Evolutionary conservation across 2,797 vertebrate species (phyloP), one percentile per base, ranked within the genome.

Genomic region (Clarias pachynema): DNA sequence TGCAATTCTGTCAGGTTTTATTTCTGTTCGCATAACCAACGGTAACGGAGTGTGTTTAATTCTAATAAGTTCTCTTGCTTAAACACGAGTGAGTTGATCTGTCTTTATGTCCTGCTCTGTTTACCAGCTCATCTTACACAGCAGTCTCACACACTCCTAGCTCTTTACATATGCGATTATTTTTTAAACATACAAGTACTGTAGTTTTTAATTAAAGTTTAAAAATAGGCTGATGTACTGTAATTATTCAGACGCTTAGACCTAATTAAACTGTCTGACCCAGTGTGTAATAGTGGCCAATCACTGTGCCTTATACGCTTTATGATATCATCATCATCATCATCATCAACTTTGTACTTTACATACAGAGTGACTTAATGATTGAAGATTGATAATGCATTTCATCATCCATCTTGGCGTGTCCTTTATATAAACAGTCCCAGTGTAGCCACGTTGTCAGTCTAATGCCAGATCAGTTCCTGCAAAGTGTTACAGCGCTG

Each of bases 171-270:
- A 16, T 12, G 44, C 44, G 1, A 14, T 37, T 5, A 1, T 74
- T 57, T 56, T 56, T 29, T 75, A 6, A 12, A 73, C 22, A 72
- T 75, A 49, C 29, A 56, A 75, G n/a, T 56, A 56, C 49, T 57
- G 73, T 34, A 24, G 53, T 24, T 34, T 44, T 59, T 59, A 77
- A 77, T 57, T 56, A 29, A 29, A 29, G 70, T 26, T 29, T 0
- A 18, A 72, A 12, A 22, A 57, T 5, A 59, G 29, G 9, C 29
- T 79, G 56, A 12, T n/a, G 7, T 65, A 29, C n/a, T 65, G 59
- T 80, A 79, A 78, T 78, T 78, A 78, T 60, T 59, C 75, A 56
- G 56, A 78, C 10, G 29, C 8, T 3, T n/a, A 14, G 75, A 78
- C 20, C 75, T 78, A 78, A 78, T 78, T 60, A 60, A 34, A 14